phyloP scores from a whole-genome alignment of 2,888 invertebrate species.

The Amphipyra berbera region DNA sequence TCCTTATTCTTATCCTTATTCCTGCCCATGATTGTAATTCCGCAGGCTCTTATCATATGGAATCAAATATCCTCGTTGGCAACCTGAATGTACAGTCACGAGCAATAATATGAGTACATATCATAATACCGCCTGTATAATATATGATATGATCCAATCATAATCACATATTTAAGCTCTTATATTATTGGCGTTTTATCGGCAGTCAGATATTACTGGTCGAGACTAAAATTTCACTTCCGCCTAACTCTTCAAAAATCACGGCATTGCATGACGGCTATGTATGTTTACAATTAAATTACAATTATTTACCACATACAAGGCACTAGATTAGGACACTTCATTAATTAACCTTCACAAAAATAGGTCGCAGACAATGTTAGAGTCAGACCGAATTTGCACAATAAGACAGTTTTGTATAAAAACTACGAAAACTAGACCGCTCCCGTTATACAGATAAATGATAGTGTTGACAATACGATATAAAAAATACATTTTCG shows the following conservation, averaged over 20 bases:
- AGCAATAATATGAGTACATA: slow-evolving; percentile 8
- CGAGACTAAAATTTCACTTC: neutral
- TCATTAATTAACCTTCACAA: slow-evolving; percentile 34
- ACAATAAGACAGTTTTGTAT: slow-evolving; percentile 2
- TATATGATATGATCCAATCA: neutral
- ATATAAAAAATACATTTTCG: slow-evolving; percentile 4
- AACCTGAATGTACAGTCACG: slow-evolving; percentile 1
- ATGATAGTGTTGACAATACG: slow-evolving; percentile 5
- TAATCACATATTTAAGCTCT: neutral
- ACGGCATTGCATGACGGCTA: slow-evolving; percentile 8
- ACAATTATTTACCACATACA: slow-evolving; percentile 47
- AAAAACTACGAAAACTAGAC: slow-evolving; percentile 3
- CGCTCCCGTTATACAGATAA: neutral
- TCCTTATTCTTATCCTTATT: no score
- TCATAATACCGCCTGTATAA: no score
- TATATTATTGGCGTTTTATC: no score
- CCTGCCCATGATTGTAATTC: neutral
- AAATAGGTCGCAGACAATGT: slow-evolving; percentile 12
- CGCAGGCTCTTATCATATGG: neutral
- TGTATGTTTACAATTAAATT: slow-evolving; percentile 37
- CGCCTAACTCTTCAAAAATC: slow-evolving; percentile 1
- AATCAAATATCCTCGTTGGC: neutral
- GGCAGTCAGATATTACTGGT: no score
- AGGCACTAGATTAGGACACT: slow-evolving; percentile 60
- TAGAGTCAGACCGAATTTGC: slow-evolving; percentile 3